These are phyloP conservation scores for Drosophila kanapiae DNA, from an alignment of 1,140 invertebrate species.

Conservation along the genomic window DNA sequence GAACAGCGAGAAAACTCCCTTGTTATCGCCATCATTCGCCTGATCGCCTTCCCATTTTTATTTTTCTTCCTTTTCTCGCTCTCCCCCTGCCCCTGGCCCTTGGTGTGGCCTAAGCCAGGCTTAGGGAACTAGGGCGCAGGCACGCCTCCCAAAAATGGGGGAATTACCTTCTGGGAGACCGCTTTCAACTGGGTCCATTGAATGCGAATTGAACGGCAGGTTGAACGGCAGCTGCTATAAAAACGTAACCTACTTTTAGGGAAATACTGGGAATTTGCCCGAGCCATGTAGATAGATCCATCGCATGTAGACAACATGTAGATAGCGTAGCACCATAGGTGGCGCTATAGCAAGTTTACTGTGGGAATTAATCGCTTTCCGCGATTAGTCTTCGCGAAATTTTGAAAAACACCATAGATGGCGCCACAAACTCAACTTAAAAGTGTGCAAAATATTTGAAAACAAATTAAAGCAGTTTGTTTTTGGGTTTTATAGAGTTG, in stretches of 20 bases:
- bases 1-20: constrained; percentile 38
- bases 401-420: too few relatives aligned
- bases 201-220: background rate
- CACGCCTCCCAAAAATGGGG: background rate
- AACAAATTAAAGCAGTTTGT: too few relatives aligned
- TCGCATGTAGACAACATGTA: background rate
- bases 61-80: background rate
- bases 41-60: constrained; percentile 25
- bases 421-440: too few relatives aligned
- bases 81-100: background rate
- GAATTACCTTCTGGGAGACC: background rate
- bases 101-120: constrained; percentile 14
- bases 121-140: background rate
- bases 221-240: constrained; percentile 10
- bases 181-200: background rate
- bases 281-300: background rate
- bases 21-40: constrained; percentile 52
- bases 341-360: background rate
- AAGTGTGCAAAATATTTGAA: too few relatives aligned
- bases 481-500: too few relatives aligned
- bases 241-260: background rate
- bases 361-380: too few relatives aligned
- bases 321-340: background rate
- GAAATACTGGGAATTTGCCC: background rate
- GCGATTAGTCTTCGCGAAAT: too few relatives aligned